These are phyloP conservation scores for Eilema caniola DNA, from an alignment of 2,888 invertebrate genomes.

Conservation along the genomic window DNA sequence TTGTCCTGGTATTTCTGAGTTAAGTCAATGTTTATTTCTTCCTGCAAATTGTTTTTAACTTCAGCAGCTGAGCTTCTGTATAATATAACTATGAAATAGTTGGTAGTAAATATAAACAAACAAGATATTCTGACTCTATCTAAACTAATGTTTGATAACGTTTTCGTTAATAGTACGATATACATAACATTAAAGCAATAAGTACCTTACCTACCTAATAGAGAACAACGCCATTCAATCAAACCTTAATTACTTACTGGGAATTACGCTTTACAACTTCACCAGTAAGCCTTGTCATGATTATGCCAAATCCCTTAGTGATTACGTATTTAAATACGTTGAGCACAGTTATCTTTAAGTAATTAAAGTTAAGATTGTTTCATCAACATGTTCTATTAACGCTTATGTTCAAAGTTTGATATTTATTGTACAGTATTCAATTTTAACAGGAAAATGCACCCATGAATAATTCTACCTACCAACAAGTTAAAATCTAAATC, in stretches of 20 bases:
- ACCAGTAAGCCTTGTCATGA: slow-evolving; percentile 43
- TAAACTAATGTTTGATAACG: neutral
- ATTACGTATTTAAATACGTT: slow-evolving; percentile 3
- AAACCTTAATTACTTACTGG: slow-evolving; percentile 33
- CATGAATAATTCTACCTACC: no score
- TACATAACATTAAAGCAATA: neutral
- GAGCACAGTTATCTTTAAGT: neutral
- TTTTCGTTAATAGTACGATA: neutral
- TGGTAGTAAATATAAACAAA: neutral
- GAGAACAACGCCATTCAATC: slow-evolving; percentile 16
- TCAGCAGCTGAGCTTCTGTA: neutral
- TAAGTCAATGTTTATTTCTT: neutral
- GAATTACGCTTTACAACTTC: slow-evolving; percentile 28
- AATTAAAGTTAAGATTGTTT: neutral
- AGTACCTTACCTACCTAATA: neutral
- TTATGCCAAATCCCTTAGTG: slow-evolving; percentile 26
- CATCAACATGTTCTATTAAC: neutral
- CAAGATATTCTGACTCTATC: neutral
- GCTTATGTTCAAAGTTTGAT: no score
- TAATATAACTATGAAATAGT: neutral
- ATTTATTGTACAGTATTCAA: no score
- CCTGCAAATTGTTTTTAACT: neutral
- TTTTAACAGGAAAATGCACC: no score
- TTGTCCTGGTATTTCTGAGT: neutral
- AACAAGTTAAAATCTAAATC: no score